Base-by-base conservation (phyloP, 2,113 vertebrate species). In the Grus americana region DNA sequence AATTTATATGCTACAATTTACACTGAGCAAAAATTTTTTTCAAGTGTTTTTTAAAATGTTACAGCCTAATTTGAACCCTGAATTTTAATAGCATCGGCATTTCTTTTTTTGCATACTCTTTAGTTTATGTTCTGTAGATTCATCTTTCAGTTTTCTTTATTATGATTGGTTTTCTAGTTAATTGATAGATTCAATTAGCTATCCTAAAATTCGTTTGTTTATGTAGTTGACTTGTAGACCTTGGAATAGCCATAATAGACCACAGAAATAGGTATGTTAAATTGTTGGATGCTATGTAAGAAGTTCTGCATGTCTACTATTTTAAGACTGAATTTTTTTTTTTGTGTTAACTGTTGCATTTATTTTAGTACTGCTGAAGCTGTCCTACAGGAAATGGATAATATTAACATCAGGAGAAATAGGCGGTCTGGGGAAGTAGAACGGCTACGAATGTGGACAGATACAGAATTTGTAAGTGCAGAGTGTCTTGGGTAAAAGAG, bases 371-470 rank as follows among this genome's bases (percentile, higher is more conserved):
- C 99, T 95, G 99, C 99, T 21, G 99, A 99, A 97, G 99, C 99
- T 82, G 99, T 99, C 65, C 98, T 99, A 7, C 99, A 99, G 96
- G 99, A 99, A 98, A 99, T 99, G 99, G 99, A 99, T 98, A 99
- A 99, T 96, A 99, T 99, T 98, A 99, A 99, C 98, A 99, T 99
- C 96, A 98, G 99, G 90, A 98, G 99, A 95, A 99, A 98, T 71
- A 98, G 98, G 84, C 87, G 98, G 52, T 98, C 98, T 71, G 98
- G 99, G 34, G 99, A 99, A 97, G 99, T 99, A 86, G 99, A 99
- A 93, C 98, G 99, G n/a, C 99, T 99, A 23, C 98, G 99, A 42
- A 99, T 99, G 99, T 99, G 99, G 99, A 99, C 99, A 34, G 99
- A 99, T 82, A 99, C 99, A 3, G 99, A 99, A 97, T 99, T 99